These are phyloP conservation scores for Acinonyx jubatus DNA, from an alignment of 2,113 vertebrate species.

Conservation along the genomic window DNA sequence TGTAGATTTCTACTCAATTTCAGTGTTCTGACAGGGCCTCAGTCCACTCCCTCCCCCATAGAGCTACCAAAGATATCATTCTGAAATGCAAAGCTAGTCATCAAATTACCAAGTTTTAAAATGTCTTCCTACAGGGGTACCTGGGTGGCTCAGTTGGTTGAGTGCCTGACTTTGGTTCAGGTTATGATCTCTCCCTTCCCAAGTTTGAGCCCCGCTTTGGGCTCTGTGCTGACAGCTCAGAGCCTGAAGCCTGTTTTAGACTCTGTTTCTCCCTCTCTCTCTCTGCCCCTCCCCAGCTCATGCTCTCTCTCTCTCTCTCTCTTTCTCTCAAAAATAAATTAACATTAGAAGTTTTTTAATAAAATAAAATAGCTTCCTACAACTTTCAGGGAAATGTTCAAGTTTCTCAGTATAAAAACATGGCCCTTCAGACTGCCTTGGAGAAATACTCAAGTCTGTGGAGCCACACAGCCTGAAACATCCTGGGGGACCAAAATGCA, in stretches of 20 bases:
- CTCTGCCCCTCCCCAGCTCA: too few species aligned
- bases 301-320: too few species aligned
- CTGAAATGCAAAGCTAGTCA: background rate
- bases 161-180: too few species aligned
- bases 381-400: background rate
- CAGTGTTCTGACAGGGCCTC: background rate
- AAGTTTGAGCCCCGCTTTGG: too few species aligned
- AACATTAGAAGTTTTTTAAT: too few species aligned
- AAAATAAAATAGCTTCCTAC: background rate
- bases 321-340: too few species aligned
- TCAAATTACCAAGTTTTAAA: background rate
- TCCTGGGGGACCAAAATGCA: background rate
- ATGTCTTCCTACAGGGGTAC: background rate
- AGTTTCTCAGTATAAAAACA: background rate
- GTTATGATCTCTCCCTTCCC: too few species aligned
- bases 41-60: background rate
- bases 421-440: background rate
- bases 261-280: too few species aligned
- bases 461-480: background rate
- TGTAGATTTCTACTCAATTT: background rate
- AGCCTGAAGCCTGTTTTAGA: too few species aligned
- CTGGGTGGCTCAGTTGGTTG: too few species aligned
- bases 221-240: too few species aligned
- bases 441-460: background rate
- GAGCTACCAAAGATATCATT: background rate